Evolutionary conservation across 2,888 invertebrate genomes (phyloP).

Genomic region (Bellardia bayeri): DNA sequence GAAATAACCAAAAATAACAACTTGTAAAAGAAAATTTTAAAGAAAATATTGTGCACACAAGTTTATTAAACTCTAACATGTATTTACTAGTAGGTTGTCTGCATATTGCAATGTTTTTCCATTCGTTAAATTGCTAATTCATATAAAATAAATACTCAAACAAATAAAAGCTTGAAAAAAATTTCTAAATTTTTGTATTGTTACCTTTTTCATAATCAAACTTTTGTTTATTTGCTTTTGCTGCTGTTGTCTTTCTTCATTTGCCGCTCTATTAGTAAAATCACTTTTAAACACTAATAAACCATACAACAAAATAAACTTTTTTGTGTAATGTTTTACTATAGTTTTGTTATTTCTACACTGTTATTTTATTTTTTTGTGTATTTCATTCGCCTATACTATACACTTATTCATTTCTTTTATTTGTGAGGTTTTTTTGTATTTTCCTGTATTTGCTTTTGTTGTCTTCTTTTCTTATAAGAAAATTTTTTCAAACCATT

Average conservation of each 20-base stretch:
- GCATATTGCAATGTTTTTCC: constrained; percentile 11
- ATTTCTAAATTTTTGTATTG: constrained; percentile 28
- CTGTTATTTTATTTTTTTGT: constrained; percentile 21
- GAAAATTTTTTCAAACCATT: constrained; percentile 55
- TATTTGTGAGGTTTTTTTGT: constrained; percentile 39
- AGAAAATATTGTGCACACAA: constrained; percentile 35
- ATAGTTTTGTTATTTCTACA: constrained; percentile 51
- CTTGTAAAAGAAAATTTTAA: constrained; percentile 28
- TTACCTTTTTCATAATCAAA: constrained; percentile 46
- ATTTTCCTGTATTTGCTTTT: constrained; percentile 61
- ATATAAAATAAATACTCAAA: neutral
- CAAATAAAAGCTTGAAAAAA: neutral
- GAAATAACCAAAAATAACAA: constrained; percentile 22
- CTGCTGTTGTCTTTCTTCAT: constrained; percentile 20
- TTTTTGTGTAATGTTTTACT: constrained; percentile 48
- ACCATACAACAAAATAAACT: constrained; percentile 56
- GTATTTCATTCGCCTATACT: constrained; percentile 37
- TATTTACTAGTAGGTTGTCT: neutral
- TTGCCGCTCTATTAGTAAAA: constrained; percentile 57
- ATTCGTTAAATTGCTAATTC: neutral
- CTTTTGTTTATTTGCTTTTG: constrained; percentile 6
- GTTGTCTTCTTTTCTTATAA: constrained; percentile 55
- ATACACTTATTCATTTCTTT: constrained; percentile 56
- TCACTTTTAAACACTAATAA: constrained; percentile 59
- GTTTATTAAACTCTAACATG: constrained; percentile 52